Evolutionary conservation across 1,140 invertebrate species (phyloP).

Genomic region (Ridgeia piscesae): DNA sequence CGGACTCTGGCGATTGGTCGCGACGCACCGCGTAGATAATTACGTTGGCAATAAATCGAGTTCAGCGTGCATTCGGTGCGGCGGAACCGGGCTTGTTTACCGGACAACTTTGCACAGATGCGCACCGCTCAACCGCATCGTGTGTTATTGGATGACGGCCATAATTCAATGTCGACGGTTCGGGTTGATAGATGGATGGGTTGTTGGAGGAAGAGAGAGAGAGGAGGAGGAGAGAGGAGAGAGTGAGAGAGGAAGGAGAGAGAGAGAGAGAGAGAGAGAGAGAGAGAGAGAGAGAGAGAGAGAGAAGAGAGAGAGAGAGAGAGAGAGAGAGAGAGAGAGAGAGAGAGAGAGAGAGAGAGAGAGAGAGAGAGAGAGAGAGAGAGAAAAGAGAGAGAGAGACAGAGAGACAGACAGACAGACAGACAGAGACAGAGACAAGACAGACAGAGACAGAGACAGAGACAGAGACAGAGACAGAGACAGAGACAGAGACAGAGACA

Average conservation of each 20-base stretch:
- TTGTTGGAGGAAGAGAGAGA: background rate
- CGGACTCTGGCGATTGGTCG: background rate
- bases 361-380: background rate
- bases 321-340: constrained; percentile 6
- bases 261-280: too few relatives aligned
- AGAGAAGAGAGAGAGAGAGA: constrained; percentile 8
- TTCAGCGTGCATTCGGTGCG: background rate
- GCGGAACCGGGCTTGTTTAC: background rate
- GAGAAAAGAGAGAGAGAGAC: too few relatives aligned
- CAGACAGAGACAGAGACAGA: too few relatives aligned
- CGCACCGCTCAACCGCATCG: background rate
- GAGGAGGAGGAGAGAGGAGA: background rate
- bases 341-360: background rate
- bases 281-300: too few relatives aligned
- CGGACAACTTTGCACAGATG: background rate
- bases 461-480: too few relatives aligned
- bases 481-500: too few relatives aligned
- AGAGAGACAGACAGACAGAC: too few relatives aligned
- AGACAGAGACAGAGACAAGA: too few relatives aligned
- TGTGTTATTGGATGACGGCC: background rate
- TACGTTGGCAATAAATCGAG: background rate
- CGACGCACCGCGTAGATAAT: background rate
- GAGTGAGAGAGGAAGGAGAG: too few relatives aligned
- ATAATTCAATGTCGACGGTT: background rate
- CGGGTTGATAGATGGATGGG: background rate